Evolutionary conservation across 2,797 vertebrate species (phyloP).

Genomic region (Dipus sagitta): DNA sequence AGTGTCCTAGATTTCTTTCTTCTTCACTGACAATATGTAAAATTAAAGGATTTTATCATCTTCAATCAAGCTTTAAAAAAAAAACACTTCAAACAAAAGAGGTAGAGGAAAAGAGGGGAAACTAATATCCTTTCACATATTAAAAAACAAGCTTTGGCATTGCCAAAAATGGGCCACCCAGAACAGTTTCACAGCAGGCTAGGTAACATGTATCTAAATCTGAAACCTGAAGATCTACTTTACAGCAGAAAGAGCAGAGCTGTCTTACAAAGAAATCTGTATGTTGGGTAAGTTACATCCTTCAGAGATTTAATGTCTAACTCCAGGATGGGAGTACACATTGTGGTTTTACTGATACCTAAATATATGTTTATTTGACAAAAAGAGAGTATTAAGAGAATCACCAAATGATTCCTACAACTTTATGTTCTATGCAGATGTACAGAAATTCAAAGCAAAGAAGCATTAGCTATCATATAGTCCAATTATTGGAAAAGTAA

Average conservation of each 20-base stretch:
- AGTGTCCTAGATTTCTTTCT: constrained; percentile 32
- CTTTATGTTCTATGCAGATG: constrained; percentile 3
- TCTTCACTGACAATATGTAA: constrained; percentile 53
- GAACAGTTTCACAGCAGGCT: not conserved
- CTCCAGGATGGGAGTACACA: not conserved
- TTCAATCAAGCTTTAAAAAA: constrained; percentile 31
- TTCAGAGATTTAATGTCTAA: constrained; percentile 73
- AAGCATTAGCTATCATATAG: not conserved
- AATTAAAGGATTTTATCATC: constrained; percentile 68
- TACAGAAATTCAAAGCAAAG: constrained; percentile 18
- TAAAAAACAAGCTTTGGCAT: constrained; percentile 41
- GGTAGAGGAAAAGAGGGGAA: not conserved
- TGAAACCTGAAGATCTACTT: constrained; percentile 45
- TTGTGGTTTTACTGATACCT: not conserved
- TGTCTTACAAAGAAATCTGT: constrained; percentile 60
- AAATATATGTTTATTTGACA: not conserved
- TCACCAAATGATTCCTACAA: not conserved
- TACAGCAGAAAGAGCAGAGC: constrained; percentile 45
- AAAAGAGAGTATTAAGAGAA: constrained; percentile 13
- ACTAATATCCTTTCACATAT: not conserved
- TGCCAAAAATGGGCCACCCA: not conserved
- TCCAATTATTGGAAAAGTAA: constrained; percentile 19
- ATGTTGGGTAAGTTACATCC: constrained; percentile 67
- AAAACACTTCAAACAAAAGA: not conserved
- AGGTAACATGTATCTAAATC: not conserved